A percentile compares a stretch with the other conserved stretches of the same genome.
These are phyloP conservation scores for Euproctis similis DNA, from an alignment of 2,888 invertebrate genomes.

Conservation along the genomic window DNA sequence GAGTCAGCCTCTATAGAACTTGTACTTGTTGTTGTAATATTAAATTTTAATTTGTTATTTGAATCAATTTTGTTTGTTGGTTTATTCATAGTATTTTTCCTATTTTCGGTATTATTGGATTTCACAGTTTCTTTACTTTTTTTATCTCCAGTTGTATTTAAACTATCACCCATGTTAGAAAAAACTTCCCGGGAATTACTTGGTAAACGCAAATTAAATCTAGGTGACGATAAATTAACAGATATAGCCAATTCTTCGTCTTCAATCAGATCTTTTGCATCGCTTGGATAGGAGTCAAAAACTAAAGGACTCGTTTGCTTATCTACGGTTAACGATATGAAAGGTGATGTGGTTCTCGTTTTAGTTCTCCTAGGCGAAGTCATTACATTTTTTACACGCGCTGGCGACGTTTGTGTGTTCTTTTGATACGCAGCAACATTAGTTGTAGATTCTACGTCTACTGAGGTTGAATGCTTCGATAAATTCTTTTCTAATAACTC, in stretches of 20 bases:
- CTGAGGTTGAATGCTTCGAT: constrained; percentile 54
- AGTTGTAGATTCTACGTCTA: constrained; percentile 26
- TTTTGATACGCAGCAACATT: constrained; percentile 50
- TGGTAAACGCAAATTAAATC: constrained; percentile 59
- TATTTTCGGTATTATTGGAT: background rate
- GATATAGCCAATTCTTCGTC: constrained; percentile 53
- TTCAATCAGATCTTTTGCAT: constrained; percentile 28
- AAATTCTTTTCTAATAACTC: constrained; percentile 54
- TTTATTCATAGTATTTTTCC: no score
- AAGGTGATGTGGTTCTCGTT: constrained; percentile 62
- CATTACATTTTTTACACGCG: constrained; percentile 59
- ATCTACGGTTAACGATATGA: constrained; percentile 37
- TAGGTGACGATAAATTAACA: constrained; percentile 59
- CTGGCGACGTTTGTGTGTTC: constrained; percentile 67
- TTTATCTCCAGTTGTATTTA: constrained; percentile 15
- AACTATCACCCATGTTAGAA: constrained; percentile 38
- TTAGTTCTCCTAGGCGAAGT: constrained; percentile 63
- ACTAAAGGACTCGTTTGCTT: constrained; percentile 56
- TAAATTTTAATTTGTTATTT: constrained; percentile 17
- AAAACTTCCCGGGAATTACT: constrained; percentile 49
- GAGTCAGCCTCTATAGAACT: constrained; percentile 59
- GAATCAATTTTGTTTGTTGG: constrained; percentile 2
- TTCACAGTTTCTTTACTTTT: background rate
- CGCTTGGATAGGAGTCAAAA: constrained; percentile 31
- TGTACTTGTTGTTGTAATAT: constrained; percentile 35